Evolutionary conservation across 2,113 vertebrate genomes (phyloP).

Genomic region (Piaya cayana): DNA sequence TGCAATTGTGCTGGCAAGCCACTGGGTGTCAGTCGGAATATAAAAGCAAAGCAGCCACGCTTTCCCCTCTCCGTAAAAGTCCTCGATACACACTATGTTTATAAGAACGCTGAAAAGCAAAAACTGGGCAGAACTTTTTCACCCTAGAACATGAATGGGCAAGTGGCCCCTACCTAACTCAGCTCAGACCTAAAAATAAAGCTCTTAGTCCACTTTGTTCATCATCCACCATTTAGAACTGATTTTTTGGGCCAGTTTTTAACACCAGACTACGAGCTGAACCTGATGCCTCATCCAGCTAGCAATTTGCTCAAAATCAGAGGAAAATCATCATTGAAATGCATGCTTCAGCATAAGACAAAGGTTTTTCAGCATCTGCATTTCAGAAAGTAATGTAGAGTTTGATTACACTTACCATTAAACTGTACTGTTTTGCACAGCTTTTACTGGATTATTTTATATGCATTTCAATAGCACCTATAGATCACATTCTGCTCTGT

Average conservation of each 20-base stretch:
- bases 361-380: background rate
- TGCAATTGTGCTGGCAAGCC: background rate
- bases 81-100: accelerated
- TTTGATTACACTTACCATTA: background rate
- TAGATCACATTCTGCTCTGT: background rate
- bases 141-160: background rate
- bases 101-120: background rate
- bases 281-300: background rate
- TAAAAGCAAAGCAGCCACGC: background rate
- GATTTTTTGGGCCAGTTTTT: background rate
- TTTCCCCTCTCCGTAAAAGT: background rate
- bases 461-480: background rate
- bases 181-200: background rate
- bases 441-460: background rate
- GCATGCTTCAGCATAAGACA: too few relatives aligned
- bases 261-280: background rate
- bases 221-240: background rate
- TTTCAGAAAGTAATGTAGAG: background rate
- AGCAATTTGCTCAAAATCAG: background rate
- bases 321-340: background rate
- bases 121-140: background rate
- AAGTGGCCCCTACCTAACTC: background rate
- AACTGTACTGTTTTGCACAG: background rate
- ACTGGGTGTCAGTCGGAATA: constrained; percentile 75
- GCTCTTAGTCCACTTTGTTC: background rate